phyloP scores from a whole-genome alignment of 2,797 vertebrate species.

The Ciconia nigra region DNA sequence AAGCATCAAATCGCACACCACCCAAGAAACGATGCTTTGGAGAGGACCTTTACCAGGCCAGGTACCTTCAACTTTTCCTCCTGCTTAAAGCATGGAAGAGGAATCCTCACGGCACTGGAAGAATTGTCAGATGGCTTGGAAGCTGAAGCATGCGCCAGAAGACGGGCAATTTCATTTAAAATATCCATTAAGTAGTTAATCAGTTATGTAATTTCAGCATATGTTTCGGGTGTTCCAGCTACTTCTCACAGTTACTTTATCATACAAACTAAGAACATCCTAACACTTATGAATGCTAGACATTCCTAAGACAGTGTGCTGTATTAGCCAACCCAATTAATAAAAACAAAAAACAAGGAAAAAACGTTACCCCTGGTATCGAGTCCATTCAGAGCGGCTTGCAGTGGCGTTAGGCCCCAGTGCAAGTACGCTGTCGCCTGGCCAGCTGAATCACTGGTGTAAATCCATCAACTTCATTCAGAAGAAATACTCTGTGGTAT shows the following conservation, averaged over 20 bases:
- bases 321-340: neutral
- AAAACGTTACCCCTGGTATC: rapidly evolving
- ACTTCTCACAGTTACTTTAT: neutral
- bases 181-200: neutral
- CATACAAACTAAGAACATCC: neutral
- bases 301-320: neutral
- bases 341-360: neutral
- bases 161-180: neutral
- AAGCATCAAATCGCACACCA: neutral
- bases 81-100: neutral
- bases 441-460: neutral
- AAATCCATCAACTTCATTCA: neutral
- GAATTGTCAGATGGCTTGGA: neutral
- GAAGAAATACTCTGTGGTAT: neutral
- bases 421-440: rapidly evolving
- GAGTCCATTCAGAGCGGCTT: neutral
- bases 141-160: neutral
- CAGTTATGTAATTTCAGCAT: neutral
- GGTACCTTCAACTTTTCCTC: neutral
- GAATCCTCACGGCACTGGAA: neutral
- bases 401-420: neutral
- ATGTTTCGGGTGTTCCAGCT: neutral
- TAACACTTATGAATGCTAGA: neutral
- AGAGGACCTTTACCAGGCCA: neutral
- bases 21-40: neutral